Percentiles rank a stretch among this genome's conserved stretches.
Conservation (phyloP, 2,113 vertebrate genomes). For the Microcebus murinus region DNA sequence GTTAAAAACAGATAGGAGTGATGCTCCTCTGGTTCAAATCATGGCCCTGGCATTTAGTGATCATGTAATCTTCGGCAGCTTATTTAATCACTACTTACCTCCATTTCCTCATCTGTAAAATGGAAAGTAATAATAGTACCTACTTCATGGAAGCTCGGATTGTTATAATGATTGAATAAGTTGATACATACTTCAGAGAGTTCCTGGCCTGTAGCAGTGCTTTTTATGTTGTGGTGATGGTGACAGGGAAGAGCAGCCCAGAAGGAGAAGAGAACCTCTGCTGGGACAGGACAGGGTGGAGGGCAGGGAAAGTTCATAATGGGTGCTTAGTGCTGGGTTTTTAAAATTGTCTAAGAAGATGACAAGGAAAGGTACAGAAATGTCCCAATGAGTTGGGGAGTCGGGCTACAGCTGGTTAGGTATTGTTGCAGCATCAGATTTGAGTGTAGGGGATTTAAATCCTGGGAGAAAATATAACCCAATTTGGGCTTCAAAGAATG, state of each 20-base stretch:
- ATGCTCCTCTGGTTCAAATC: neutral
- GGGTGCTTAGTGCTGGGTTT: neutral
- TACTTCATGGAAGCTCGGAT: neutral
- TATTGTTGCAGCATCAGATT: neutral
- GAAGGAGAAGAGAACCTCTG: neutral
- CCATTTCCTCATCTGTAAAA: neutral
- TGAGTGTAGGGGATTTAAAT: slow-evolving; percentile 22
- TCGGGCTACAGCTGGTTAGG: neutral
- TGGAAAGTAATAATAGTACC: neutral
- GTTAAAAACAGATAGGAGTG: neutral
- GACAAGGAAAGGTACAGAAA: neutral
- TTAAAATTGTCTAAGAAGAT: neutral
- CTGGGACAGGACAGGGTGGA: neutral
- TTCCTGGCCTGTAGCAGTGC: neutral
- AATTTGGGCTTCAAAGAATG: neutral
- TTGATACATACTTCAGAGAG: neutral
- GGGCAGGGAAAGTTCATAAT: neutral
- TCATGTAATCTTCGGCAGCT: neutral
- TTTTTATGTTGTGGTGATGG: neutral
- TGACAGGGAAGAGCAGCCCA: neutral
- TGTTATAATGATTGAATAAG: neutral
- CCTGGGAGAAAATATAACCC: neutral
- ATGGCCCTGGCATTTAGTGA: neutral
- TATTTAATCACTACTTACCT: neutral
- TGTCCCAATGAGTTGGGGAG: neutral